Evolutionary conservation across 2,113 vertebrate species (phyloP).

Genomic region (Coptodon bakossiorum): DNA sequence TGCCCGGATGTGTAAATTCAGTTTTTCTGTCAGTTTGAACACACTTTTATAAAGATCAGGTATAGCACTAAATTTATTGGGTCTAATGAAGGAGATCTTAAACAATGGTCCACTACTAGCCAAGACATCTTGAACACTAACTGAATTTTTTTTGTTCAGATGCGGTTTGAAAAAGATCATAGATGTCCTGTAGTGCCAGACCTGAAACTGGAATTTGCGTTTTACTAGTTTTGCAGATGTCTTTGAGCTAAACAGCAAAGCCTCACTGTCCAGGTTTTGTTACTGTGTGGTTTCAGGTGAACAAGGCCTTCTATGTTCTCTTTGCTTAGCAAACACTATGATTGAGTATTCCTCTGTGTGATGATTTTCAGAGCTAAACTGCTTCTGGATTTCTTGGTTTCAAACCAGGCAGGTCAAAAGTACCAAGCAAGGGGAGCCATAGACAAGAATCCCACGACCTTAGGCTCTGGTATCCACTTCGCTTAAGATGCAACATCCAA

Average conservation of each 20-base stretch:
- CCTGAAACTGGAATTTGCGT: not conserved
- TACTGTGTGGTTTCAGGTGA: not conserved
- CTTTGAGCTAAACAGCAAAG: not conserved
- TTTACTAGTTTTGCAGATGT: not conserved
- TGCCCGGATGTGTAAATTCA: not conserved
- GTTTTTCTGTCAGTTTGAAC: not conserved
- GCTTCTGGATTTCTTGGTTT: conserved; percentile 58
- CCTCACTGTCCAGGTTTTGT: not conserved
- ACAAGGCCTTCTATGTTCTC: conserved; percentile 47
- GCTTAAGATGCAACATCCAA: conserved; percentile 49
- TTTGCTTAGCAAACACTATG: conserved; percentile 6
- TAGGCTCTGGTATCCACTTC: conserved; percentile 62
- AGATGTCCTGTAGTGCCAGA: not conserved
- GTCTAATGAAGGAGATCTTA: not conserved
- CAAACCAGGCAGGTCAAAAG: conserved; percentile 31
- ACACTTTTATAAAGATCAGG: not conserved
- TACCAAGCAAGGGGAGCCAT: conserved; percentile 56
- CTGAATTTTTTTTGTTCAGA: fast-evolving
- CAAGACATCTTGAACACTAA: not conserved
- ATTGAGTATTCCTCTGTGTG: conserved; percentile 60
- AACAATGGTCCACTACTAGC: fast-evolving
- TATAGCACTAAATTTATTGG: not conserved
- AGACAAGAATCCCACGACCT: conserved; percentile 39
- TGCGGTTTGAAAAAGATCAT: not conserved
- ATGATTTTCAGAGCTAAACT: conserved; percentile 53